phyloP scores from a whole-genome alignment of 2,888 invertebrate genomes.

The Neuroscelio doddi region DNA sequence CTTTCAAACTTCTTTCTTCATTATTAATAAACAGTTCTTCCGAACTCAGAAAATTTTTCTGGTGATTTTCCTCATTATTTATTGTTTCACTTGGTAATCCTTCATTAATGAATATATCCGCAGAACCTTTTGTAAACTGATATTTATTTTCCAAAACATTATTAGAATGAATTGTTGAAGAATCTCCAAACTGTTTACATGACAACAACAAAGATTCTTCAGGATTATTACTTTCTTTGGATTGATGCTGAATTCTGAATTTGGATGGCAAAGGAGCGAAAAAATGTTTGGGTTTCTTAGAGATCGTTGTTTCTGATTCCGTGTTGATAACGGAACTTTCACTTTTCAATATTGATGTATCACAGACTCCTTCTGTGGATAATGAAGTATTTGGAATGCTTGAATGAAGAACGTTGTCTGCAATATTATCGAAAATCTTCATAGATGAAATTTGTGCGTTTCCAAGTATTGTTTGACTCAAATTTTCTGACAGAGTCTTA shows the following conservation, averaged over 20 bases:
- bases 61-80: slow-evolving; percentile 2
- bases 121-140: slow-evolving; percentile 54
- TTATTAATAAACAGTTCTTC: slow-evolving; percentile 55
- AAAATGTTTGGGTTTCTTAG: slow-evolving; percentile 60
- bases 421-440: slow-evolving; percentile 1
- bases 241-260: slow-evolving; percentile 40
- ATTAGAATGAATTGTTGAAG: slow-evolving; percentile 1
- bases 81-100: slow-evolving; percentile 38
- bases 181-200: slow-evolving; percentile 9
- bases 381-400: slow-evolving; percentile 31
- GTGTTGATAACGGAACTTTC: too few relatives aligned
- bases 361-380: too few relatives aligned
- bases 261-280: slow-evolving; percentile 60
- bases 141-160: neutral
- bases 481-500: slow-evolving; percentile 17
- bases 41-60: slow-evolving; percentile 57
- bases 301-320: neutral
- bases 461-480: slow-evolving; percentile 9
- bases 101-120: slow-evolving; percentile 63
- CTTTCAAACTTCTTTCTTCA: slow-evolving; percentile 30
- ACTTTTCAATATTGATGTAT: too few relatives aligned
- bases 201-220: slow-evolving; percentile 12
- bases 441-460: neutral
- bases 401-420: slow-evolving; percentile 10
- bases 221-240: slow-evolving; percentile 27